Evolutionary conservation across 2,113 vertebrate species (phyloP), one percentile per base, ranked within the genome.

Genomic region (Thryonomys swinderianus): DNA sequence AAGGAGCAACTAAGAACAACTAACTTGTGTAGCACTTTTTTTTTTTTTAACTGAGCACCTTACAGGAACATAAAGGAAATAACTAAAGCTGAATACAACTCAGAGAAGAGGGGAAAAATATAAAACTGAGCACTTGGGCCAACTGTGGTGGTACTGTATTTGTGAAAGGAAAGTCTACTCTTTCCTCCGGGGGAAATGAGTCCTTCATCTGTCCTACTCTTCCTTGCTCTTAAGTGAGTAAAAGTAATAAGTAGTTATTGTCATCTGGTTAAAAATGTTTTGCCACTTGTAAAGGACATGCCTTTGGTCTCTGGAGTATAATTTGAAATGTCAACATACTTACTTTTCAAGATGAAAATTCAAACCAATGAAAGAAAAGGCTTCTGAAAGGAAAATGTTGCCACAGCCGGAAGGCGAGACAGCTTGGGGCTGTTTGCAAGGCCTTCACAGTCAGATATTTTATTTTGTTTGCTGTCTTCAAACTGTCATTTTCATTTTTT

Each of bases 181-280:
- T 96, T 84, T 78, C 10, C n/a, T 96, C 67, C 55, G 62, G 34
- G 87, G 45, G n/a, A 95, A 81, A 83, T 71, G 61, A 76, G 51
- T 27, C 21, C 12, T 45, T 76, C 16, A 14, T 88, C 30, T 91
- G 40, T 92, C 45, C 61, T 92, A 37, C 21, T 93, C 61, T 69
- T 88, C 94, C 37, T 88, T 13, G 1, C 6, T 92, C 32, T 10
- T 85, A 25, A 3, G 42, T 51, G n/a, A 3, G 42, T 51, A 83
- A 91, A 90, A 57, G 86, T 92, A 67, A 94, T 85, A 86, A 88
- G 21, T 3, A 82, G 51, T 80, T 45, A 61, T n/a, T 78, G 81
- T 84, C 84, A 94, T 76, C 51, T 71, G 85, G 64, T 71, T 93
- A 93, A 96, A 90, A 89, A 55, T 48, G 12, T 71, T 93, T 93